A percentile compares a stretch with the other conserved stretches of the same genome.
These are phyloP conservation scores for Calliopsis andreniformis DNA, from an alignment of 1,140 invertebrate genomes.

Conservation along the genomic window DNA sequence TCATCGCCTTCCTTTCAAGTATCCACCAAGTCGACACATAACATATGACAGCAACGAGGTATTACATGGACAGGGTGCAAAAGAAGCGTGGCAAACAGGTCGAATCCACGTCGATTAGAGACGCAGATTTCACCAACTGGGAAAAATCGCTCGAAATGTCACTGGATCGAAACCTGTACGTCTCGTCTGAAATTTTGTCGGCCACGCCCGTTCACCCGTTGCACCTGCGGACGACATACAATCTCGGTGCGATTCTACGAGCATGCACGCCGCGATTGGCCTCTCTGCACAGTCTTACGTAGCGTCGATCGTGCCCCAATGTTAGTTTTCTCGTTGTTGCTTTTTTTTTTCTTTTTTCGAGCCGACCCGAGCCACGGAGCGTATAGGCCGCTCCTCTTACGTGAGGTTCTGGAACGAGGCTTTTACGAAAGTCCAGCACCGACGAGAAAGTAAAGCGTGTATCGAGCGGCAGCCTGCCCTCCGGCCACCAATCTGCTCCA, in stretches of 20 bases:
- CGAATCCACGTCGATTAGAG: neutral
- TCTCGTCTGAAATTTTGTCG: conserved; percentile 40
- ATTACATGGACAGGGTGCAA: neutral
- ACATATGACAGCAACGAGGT: no score
- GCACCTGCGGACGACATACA: conserved; percentile 56
- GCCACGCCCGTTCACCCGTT: conserved; percentile 51
- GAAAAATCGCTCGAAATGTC: conserved; percentile 35
- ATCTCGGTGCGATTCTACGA: conserved; percentile 18
- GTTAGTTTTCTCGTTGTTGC: conserved; percentile 59
- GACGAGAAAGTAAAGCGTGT: conserved; percentile 66
- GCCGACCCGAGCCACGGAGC: conserved; percentile 26
- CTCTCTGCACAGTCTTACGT: neutral
- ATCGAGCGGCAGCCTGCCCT: conserved; percentile 58
- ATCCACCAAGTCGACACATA: no score
- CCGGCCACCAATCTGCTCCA: conserved; percentile 54
- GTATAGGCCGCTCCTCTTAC: conserved; percentile 53
- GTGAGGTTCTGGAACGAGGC: conserved; percentile 61
- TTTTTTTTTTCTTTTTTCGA: conserved; percentile 1
- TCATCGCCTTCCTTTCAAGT: no score
- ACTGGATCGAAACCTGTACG: neutral
- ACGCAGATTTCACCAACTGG: conserved; percentile 2
- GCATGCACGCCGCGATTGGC: conserved; percentile 3
- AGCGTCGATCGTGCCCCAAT: neutral
- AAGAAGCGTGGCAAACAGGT: neutral
- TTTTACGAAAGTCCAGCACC: conserved; percentile 63